Base-by-base conservation (phyloP, 2,113 vertebrate species). In the Syrrhaptes paradoxus region DNA sequence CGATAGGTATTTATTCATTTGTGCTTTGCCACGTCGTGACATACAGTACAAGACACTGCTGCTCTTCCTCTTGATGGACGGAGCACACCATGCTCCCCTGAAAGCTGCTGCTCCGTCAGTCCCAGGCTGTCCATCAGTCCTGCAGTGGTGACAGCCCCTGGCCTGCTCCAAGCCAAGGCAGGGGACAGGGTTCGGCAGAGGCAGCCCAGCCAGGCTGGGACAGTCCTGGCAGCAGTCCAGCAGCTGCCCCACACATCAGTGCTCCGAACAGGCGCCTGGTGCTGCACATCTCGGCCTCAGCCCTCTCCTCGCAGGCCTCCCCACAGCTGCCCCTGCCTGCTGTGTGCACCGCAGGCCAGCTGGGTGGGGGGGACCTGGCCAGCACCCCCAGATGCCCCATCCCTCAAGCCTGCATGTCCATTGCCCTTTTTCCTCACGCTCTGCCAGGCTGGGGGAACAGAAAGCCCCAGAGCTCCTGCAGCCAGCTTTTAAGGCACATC, bases 401-500 rank as follows among this genome's bases (percentile, higher is more conserved):
- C 21, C 63, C 54, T 58, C 85, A 21, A 63, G 57, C 66, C 73
- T 18, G 66, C 65, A 38, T 2, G 0, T 24, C 72, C 36, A 17
- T 75, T 49, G 26, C 28, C 45, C n/a, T 67, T 55, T 32, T 66
- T 59, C 26, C 62, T 90, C 0, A 0, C 0, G 6, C 34, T 46
- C 75, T 49, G 88, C 61, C 88, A 45, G 73, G 87, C 93, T 78
- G 54, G n/a, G 52, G 48, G 32, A 28, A 31, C 9, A 57, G 45
- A 68, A 52, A 89, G 66, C 82, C 54, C 58, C 79, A 45, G 59
- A 89, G 73, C 80, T 91, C 85, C 74, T 61, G 71, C 87, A 95
- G 89, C 85, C 94, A 96, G 94, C 86, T 95, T 92, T 95, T 98
- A 97, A 98, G 98, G 98, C 98, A 98, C 98, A 93, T 95, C 90